Conservation (phyloP, 1,140 invertebrate species). For the Frieseomelitta varia region DNA sequence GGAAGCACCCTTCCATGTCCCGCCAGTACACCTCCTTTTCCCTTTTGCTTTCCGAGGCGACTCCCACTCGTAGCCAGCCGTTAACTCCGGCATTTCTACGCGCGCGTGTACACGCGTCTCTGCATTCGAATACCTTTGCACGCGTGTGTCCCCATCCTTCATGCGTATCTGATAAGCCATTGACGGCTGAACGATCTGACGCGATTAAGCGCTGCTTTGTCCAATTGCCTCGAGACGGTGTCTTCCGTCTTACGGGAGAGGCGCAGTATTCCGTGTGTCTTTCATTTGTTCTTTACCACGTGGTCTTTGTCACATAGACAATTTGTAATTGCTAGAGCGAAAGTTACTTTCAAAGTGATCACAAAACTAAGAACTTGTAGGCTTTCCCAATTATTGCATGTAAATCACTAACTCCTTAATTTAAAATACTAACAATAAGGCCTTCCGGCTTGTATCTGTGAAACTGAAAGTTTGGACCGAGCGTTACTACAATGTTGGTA, state of each 20-base stretch:
- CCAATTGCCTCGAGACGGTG: background rate
- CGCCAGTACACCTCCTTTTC: conserved; percentile 67
- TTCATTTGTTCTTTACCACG: background rate
- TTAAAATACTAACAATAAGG: background rate
- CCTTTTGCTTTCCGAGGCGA: conserved; percentile 54
- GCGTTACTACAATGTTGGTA: background rate
- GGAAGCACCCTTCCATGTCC: conserved; percentile 76
- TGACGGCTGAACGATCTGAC: conserved; percentile 78
- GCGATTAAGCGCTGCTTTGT: conserved; percentile 72
- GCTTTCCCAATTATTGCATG: too few relatives aligned
- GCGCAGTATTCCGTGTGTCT: background rate
- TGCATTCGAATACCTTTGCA: conserved; percentile 49
- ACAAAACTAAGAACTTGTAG: too few relatives aligned
- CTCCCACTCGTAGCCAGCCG: conserved; percentile 36
- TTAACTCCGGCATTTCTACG: conserved; percentile 40
- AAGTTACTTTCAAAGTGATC: too few relatives aligned
- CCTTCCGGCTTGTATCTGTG: background rate
- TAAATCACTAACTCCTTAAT: background rate
- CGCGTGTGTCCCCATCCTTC: conserved; percentile 39
- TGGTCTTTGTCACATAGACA: too few relatives aligned
- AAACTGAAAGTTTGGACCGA: background rate
- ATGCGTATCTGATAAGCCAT: conserved; percentile 74
- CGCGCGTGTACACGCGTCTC: conserved; percentile 26
- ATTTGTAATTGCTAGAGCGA: too few relatives aligned
- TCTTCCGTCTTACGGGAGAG: background rate